These are phyloP conservation scores for Aphelenchoides fujianensis DNA, from an alignment of 1,140 invertebrate genomes.

Conservation along the genomic window DNA sequence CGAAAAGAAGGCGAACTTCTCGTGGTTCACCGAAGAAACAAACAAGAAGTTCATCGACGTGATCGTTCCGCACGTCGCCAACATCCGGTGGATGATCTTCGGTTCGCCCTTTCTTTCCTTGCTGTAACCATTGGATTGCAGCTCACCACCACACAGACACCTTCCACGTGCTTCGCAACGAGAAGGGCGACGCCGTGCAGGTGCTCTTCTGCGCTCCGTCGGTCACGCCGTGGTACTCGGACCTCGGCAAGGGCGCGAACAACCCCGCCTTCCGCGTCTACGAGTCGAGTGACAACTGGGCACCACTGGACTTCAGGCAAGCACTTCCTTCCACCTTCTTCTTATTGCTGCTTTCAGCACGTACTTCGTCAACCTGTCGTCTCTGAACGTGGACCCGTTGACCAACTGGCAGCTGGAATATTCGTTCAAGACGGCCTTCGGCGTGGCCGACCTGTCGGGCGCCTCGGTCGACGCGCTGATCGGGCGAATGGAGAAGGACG, in stretches of 20 bases:
- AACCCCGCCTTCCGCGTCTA: slow-evolving; percentile 39
- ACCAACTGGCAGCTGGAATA: slow-evolving; percentile 46
- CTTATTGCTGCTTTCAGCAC: slow-evolving; percentile 41
- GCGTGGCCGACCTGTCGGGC: slow-evolving; percentile 5
- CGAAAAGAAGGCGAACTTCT: slow-evolving; percentile 48
- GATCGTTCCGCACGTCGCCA: slow-evolving; percentile 37
- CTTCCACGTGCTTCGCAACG: slow-evolving; percentile 48
- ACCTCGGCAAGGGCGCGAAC: slow-evolving; percentile 25
- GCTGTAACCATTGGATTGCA: no score
- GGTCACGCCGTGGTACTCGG: slow-evolving; percentile 37
- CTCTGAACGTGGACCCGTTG: slow-evolving; percentile 32
- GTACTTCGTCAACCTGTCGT: slow-evolving; percentile 45
- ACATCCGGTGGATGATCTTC: slow-evolving; percentile 57
- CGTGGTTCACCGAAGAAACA: slow-evolving; percentile 47
- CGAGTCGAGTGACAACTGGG: slow-evolving; percentile 36
- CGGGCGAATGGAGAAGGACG: slow-evolving; percentile 16
- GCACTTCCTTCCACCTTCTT: slow-evolving; percentile 1
- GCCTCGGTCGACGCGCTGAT: slow-evolving; percentile 15
- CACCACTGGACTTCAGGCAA: slow-evolving; percentile 44
- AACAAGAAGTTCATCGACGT: slow-evolving; percentile 49
- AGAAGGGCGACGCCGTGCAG: slow-evolving; percentile 22
- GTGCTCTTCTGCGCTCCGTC: slow-evolving; percentile 27
- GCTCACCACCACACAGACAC: slow-evolving; percentile 59
- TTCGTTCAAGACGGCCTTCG: slow-evolving; percentile 47
- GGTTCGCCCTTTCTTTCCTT: no score